A percentile compares a stretch with the other conserved stretches of the same genome.
Conservation (phyloP, 1,140 invertebrate species). For the Bursaphelenchus mucronatus region DNA sequence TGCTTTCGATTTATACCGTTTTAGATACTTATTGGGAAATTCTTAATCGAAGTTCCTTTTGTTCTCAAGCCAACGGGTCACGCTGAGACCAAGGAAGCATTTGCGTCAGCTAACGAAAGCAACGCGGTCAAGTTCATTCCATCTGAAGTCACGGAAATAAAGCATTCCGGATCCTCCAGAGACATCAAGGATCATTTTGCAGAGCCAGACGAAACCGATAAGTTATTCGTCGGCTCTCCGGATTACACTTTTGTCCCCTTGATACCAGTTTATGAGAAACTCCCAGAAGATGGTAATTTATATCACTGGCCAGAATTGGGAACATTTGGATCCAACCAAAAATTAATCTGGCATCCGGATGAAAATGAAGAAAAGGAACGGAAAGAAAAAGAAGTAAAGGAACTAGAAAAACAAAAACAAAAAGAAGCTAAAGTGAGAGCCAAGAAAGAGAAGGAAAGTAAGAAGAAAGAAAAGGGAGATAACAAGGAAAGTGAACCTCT, state of each 20-base stretch:
- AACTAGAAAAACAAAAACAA: neutral
- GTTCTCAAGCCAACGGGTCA: constrained; percentile 3
- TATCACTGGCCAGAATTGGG: constrained; percentile 11
- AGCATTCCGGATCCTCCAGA: neutral
- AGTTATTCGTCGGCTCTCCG: constrained; percentile 5
- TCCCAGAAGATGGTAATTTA: constrained; percentile 3
- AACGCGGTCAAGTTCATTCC: neutral
- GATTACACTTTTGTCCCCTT: neutral
- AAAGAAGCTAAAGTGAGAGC: constrained; percentile 3
- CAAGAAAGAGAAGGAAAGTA: constrained; percentile 6
- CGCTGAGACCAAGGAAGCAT: neutral
- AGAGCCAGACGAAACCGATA: constrained; percentile 14
- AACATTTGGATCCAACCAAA: constrained; percentile 9
- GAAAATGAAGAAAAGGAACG: neutral
- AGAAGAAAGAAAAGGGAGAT: constrained; percentile 4
- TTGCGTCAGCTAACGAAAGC: neutral
- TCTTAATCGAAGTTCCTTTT: constrained; percentile 18
- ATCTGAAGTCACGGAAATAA: constrained; percentile 1
- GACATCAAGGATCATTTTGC: constrained; percentile 11
- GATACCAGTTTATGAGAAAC: constrained; percentile 4
- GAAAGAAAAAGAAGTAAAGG: neutral
- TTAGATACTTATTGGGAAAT: constrained; percentile 16
- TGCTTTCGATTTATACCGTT: neutral
- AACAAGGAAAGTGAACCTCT: neutral
- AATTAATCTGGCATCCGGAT: constrained; percentile 20